Conservation (phyloP, 2,888 invertebrate genomes). For the Baronia brevicornis region DNA sequence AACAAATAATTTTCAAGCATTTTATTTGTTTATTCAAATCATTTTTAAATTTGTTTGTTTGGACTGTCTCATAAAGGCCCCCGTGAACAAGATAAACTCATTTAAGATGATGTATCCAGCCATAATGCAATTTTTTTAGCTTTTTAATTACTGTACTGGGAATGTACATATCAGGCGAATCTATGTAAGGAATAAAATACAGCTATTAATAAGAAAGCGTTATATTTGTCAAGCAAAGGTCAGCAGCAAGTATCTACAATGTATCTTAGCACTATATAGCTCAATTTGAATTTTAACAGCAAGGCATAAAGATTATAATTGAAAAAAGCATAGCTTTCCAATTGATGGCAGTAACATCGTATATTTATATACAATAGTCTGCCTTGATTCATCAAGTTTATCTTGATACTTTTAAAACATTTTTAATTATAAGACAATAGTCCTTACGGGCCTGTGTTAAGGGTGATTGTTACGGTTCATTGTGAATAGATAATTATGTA, state of each 20-base stretch:
- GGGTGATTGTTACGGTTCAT: slow-evolving; percentile 17
- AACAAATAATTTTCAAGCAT: no score
- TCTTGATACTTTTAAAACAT: slow-evolving; percentile 8
- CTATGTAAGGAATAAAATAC: background rate
- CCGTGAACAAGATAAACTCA: no score
- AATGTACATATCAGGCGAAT: background rate
- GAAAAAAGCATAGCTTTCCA: slow-evolving; percentile 1
- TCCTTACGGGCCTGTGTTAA: slow-evolving; percentile 16
- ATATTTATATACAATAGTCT: slow-evolving; percentile 14
- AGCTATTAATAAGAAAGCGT: slow-evolving; percentile 4
- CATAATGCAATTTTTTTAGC: no score
- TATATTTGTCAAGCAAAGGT: slow-evolving; percentile 9
- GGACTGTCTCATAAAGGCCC: no score
- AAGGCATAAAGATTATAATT: slow-evolving; percentile 6
- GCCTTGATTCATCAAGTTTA: slow-evolving; percentile 15
- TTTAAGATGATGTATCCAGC: no score
- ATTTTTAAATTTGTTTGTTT: no score
- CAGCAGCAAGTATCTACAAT: slow-evolving; percentile 7
- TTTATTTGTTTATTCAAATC: no score
- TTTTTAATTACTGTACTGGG: no score
- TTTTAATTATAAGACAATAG: slow-evolving; percentile 6
- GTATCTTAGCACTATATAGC: background rate
- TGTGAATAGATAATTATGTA: slow-evolving; percentile 11
- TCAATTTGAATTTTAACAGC: slow-evolving; percentile 8
- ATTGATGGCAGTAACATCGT: slow-evolving; percentile 9